Base-by-base conservation (phyloP, 2,113 vertebrate species). In the Columba livia region DNA sequence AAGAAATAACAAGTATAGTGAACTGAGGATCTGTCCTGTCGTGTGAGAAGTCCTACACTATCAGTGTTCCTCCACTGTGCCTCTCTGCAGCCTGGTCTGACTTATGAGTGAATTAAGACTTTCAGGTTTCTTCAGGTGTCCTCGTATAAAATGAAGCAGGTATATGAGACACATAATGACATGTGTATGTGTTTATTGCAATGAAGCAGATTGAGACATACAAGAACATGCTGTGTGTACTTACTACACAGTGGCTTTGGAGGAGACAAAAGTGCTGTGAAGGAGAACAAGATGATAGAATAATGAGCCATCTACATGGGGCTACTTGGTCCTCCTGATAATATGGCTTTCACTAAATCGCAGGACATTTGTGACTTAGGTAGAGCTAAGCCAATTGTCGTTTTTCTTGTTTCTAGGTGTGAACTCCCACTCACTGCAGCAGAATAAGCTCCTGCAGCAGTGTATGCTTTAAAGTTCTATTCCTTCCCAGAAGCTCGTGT, bases 251-350 rank as follows among this genome's bases (percentile, higher is more conserved):
- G 23, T 31, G 24, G 11, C 23, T 88, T 71, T 31, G 11, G 40
- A 78, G 65, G 53, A 72, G n/a, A 42, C 23, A n/a, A 86, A 81
- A 70, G n/a, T 26, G 29, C 8, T 57, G 14, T 26, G 12, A 26
- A 81, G 31, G 23, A 71, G 44, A 77, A 48, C n/a, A 84, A 51
- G 24, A n/a, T 47, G 42, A 19, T 13, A 65, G 19, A 54, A 85
- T 9, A 54, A 42, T 19, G n/a, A 71, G 12, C 20, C 2, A 2
- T 34, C 62, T 48, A 9, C 0, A 1, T 32, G 19, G 47, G 44
- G 9, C 15, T 71, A 11, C 29, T 85, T 57, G 32, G 32, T 79
- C 9, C 60, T 79, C 29, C 23, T 18, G 16, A 34, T 65, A 42
- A 71, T 9, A 40, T 7, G 18, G 3, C 11, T 66, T 66, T 77